Conservation (phyloP, 2,113 vertebrate species). For the Corydoras maculifer region DNA sequence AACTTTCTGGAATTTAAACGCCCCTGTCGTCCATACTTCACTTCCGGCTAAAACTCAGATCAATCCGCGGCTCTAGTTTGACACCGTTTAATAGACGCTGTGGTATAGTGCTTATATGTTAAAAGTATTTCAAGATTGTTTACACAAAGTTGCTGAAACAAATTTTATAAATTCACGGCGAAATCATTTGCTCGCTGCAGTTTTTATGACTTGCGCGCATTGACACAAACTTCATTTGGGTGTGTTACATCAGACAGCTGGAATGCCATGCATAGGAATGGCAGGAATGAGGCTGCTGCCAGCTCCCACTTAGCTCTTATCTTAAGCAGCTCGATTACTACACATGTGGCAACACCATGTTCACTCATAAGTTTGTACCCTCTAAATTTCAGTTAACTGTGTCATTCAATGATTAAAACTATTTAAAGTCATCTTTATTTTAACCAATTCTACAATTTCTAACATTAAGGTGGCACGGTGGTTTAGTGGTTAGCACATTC, state of each 20-base stretch:
- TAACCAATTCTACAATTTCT: too few species aligned
- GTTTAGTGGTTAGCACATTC: too few species aligned
- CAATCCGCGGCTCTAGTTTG: constrained; percentile 67
- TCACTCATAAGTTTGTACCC: not conserved
- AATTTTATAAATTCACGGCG: not conserved
- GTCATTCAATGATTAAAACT: too few species aligned
- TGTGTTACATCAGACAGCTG: constrained; percentile 87
- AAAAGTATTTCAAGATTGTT: not conserved
- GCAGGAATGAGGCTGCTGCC: constrained; percentile 63
- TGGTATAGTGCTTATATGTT: not conserved
- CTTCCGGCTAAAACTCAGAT: constrained; percentile 73
- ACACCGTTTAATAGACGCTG: not conserved
- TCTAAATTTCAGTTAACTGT: too few species aligned
- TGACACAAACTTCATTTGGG: constrained; percentile 50
- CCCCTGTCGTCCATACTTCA: constrained; percentile 59
- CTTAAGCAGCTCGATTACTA: constrained; percentile 8
- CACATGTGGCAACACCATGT: not conserved
- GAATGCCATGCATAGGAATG: constrained; percentile 82
- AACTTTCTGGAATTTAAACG: not conserved
- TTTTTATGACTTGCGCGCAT: constrained; percentile 40
- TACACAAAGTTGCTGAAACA: not conserved
- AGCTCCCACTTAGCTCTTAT: constrained; percentile 32
- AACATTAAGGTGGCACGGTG: too few species aligned
- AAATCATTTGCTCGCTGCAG: not conserved
- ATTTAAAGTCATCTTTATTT: too few species aligned